A percentile compares a stretch with the other conserved stretches of the same genome.
phyloP scores from a whole-genome alignment of 2,888 invertebrate species.

The Agrotis exclamationis region DNA sequence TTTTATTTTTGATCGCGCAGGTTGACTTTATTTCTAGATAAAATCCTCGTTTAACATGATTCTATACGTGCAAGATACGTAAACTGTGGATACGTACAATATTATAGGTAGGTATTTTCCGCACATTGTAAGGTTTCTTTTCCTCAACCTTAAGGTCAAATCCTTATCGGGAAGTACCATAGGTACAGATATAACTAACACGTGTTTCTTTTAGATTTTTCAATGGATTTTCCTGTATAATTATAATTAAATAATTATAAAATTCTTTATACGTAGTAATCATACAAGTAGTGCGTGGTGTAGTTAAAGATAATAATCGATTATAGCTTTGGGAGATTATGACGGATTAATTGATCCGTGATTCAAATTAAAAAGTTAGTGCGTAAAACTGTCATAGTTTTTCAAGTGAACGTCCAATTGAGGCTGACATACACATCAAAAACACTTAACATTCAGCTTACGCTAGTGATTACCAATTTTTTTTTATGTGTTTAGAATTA shows the following conservation, averaged over 20 bases:
- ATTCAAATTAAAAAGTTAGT: too few species aligned
- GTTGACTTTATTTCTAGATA: background rate
- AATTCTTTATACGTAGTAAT: background rate
- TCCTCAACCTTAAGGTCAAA: slow-evolving; percentile 10
- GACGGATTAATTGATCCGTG: too few species aligned
- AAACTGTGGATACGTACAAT: background rate
- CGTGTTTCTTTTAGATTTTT: background rate
- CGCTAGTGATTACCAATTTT: too few species aligned
- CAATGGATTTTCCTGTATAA: background rate
- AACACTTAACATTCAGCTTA: too few species aligned
- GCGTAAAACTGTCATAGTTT: too few species aligned
- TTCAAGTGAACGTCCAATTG: too few species aligned
- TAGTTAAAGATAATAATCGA: background rate
- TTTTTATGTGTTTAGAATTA: too few species aligned
- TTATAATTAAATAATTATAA: background rate
- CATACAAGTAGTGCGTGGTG: background rate
- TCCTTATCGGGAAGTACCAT: background rate
- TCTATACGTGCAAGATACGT: background rate
- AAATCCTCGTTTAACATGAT: background rate
- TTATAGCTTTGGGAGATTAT: too few species aligned
- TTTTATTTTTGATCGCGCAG: background rate
- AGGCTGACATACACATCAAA: too few species aligned
- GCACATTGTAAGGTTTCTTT: background rate
- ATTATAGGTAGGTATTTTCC: background rate
- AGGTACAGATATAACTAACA: background rate